Evolutionary conservation across 2,797 vertebrate genomes (phyloP).

Genomic region (Chrysocyon brachyurus): DNA sequence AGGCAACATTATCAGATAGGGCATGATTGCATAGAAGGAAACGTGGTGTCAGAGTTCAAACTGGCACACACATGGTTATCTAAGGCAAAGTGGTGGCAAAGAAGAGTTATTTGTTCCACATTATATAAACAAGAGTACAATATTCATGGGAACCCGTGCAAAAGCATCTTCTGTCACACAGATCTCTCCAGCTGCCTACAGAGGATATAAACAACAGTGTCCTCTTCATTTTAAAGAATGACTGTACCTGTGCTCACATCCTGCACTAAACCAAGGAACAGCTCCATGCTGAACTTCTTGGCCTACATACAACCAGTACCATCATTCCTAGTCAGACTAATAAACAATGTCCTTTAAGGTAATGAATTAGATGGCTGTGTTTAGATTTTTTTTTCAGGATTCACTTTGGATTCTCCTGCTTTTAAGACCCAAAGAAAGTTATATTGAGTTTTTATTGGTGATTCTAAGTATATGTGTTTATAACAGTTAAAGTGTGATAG

Average conservation of each 20-base stretch:
- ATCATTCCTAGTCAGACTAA: conserved; percentile 63
- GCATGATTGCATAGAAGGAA: conserved; percentile 80
- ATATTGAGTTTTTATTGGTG: conserved; percentile 84
- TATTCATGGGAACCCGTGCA: conserved; percentile 52
- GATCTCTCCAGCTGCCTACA: conserved; percentile 66
- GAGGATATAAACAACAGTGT: conserved; percentile 58
- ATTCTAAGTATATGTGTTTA: conserved; percentile 82
- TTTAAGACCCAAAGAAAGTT: conserved; percentile 84
- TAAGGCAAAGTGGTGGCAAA: conserved; percentile 84
- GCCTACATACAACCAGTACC: conserved; percentile 69
- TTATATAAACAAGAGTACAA: conserved; percentile 64
- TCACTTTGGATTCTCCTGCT: conserved; percentile 80
- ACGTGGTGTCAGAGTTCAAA: conserved; percentile 71
- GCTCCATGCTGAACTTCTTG: conserved; percentile 66
- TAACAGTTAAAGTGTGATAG: conserved; percentile 83
- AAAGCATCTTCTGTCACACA: conserved; percentile 63
- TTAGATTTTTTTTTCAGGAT: conserved; percentile 66
- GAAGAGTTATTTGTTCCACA: conserved; percentile 63
- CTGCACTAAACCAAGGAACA: conserved; percentile 70
- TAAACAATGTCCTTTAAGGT: conserved; percentile 70
- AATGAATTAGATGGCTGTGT: conserved; percentile 74
- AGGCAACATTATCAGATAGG: conserved; percentile 68
- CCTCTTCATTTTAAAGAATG: conserved; percentile 61
- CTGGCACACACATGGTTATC: conserved; percentile 74
- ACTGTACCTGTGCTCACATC: conserved; percentile 52